Evolutionary conservation across 2,113 vertebrate species (phyloP).

Genomic region (Dipodomys ordii): DNA sequence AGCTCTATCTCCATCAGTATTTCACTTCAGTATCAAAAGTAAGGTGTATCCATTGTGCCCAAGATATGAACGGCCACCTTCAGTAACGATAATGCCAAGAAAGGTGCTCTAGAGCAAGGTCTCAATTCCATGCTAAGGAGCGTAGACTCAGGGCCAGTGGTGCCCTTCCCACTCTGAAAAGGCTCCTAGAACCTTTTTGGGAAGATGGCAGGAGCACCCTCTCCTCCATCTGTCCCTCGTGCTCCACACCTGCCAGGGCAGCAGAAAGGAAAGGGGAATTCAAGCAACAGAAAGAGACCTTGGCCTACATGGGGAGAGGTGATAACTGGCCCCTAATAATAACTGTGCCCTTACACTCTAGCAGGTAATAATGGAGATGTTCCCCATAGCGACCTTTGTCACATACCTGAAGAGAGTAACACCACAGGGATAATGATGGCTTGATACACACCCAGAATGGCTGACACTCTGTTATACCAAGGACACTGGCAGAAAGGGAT

Average conservation of each 20-base stretch:
- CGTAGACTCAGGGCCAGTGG: not conserved
- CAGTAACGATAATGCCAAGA: not conserved
- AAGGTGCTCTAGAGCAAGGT: not conserved
- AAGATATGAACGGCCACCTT: not conserved
- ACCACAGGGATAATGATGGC: constrained; percentile 43
- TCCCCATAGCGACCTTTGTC: not conserved
- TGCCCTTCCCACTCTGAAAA: not conserved
- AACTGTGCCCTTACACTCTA: constrained; percentile 9
- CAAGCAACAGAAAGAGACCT: not conserved
- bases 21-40: not conserved
- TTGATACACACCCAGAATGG: not conserved
- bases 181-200: not conserved
- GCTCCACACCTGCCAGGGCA: not conserved
- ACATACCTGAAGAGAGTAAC: not conserved
- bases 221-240: not conserved
- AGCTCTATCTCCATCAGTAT: not conserved
- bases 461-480: not conserved
- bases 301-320: not conserved
- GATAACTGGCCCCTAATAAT: constrained; percentile 7
- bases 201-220: not conserved
- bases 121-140: not conserved
- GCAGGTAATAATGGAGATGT: not conserved
- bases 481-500: not conserved
- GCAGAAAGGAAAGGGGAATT: not conserved
- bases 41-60: not conserved